Base-by-base conservation (phyloP, 2,888 invertebrate genomes). In the Euphydryas editha region DNA sequence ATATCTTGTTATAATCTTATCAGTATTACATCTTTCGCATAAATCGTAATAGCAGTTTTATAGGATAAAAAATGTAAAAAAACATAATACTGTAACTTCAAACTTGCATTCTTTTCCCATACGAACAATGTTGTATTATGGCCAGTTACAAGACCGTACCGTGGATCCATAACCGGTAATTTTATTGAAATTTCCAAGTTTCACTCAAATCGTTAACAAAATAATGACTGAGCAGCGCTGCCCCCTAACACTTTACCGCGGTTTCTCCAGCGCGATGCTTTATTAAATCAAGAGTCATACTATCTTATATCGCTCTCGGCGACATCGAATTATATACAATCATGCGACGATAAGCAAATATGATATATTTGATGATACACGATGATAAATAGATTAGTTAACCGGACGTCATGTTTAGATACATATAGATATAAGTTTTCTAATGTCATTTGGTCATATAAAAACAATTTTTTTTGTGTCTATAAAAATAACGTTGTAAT, bases 131-230 rank as follows among this genome's bases (percentile, higher is more conserved):
- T 65, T 65, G 60, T 67, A 67, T 59, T 65, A 69, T 58, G 59
- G 57, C 65, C 58, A 55, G 62, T 61, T 67, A 65, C 62, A 24
- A 54, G 67, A 55, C 64, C 70, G 58, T 70, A 67, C 73, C 71
- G 71, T 72, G 68, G 69, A 68, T 72, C 65, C 64, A 76, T 79
- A 87, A 82, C 83, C 78, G 72, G 84, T 77, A 86, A 89, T 89
- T 88, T 86, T 76, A 78, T 78, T 80, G 79, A 83, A 69, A 85
- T 85, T 85, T 86, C 86, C 80, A 84, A 84, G 83, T 88, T 89
- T 87, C 87, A 86, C 86, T 87, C 80, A 84, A 87, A 84, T 84
- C 80, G 78, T 83, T 83, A 86, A 86, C 87, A 85, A 81, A 86
- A 85, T 86, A 88, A 88, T 85, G 83, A 87, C 82, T 80, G 80